Conservation (phyloP, 2,888 invertebrate genomes). For the Machimus atricapillus region DNA sequence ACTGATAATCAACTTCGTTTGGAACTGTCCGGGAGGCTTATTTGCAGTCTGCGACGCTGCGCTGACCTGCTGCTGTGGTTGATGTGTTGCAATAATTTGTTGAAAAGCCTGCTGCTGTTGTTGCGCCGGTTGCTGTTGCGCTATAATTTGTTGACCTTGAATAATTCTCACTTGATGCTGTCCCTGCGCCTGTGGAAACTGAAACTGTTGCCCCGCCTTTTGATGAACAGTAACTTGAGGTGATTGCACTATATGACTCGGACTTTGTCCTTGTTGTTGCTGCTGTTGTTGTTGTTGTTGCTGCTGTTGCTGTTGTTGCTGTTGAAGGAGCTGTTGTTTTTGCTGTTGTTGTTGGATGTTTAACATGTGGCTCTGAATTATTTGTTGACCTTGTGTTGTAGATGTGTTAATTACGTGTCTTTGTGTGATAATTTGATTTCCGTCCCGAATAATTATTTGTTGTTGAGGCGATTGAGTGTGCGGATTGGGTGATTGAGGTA, state of each 20-base stretch:
- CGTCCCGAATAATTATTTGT: slow-evolving; percentile 50
- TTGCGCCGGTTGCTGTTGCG: slow-evolving; percentile 47
- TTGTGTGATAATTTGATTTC: slow-evolving; percentile 57
- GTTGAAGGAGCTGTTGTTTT: slow-evolving; percentile 55
- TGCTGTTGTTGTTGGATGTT: slow-evolving; percentile 57
- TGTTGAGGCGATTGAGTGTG: slow-evolving; percentile 48
- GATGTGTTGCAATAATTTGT: slow-evolving; percentile 49
- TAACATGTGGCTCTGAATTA: slow-evolving; percentile 61
- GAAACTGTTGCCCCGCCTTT: slow-evolving; percentile 49
- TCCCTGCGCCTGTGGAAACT: slow-evolving; percentile 30
- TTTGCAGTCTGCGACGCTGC: slow-evolving; percentile 50
- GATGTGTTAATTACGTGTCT: slow-evolving; percentile 61
- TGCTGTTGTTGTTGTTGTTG: slow-evolving; percentile 53
- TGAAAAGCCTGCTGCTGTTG: slow-evolving; percentile 47
- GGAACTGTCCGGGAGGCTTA: slow-evolving; percentile 47
- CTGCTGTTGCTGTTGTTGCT: slow-evolving; percentile 48
- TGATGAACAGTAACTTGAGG: slow-evolving; percentile 43
- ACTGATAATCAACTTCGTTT: slow-evolving; percentile 63
- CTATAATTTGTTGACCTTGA: slow-evolving; percentile 51
- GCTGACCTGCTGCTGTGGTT: slow-evolving; percentile 51
- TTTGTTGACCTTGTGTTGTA: slow-evolving; percentile 61
- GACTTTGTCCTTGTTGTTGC: slow-evolving; percentile 42
- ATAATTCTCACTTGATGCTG: slow-evolving; percentile 50
- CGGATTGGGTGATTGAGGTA: not conserved
- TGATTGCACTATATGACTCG: slow-evolving; percentile 41